Evolutionary conservation across 2,888 invertebrate genomes (phyloP).

Genomic region (Cephalotes varians): DNA sequence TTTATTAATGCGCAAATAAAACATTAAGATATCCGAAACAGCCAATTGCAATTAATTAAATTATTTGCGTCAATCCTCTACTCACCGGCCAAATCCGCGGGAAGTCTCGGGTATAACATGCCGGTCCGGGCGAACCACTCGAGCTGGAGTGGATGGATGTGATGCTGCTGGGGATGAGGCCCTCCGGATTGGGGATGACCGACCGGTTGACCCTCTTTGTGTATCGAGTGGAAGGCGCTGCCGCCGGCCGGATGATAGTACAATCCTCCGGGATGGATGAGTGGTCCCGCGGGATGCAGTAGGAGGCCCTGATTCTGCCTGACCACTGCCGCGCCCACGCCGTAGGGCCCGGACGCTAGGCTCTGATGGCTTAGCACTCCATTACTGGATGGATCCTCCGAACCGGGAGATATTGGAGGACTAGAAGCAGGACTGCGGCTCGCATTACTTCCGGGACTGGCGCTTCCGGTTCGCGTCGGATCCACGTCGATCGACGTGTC

Average conservation of each 20-base stretch:
- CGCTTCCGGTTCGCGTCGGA: conserved; percentile 85
- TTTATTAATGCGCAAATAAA: not conserved
- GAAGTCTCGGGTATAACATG: conserved; percentile 96
- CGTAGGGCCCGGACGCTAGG: conserved; percentile 55
- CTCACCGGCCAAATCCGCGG: conserved; percentile 92
- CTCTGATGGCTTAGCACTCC: conserved; percentile 47
- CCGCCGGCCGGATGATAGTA: conserved; percentile 82
- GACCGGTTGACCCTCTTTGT: conserved; percentile 86
- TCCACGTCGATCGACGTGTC: conserved; percentile 75
- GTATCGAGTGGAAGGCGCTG: conserved; percentile 86
- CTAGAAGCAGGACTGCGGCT: conserved; percentile 89
- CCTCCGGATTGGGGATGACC: conserved; percentile 79
- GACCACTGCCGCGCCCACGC: conserved; percentile 72
- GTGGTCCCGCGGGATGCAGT: conserved; percentile 81
- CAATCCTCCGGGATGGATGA: conserved; percentile 81
- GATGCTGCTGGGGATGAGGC: conserved; percentile 88
- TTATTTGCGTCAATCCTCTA: conserved; percentile 58
- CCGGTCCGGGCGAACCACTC: conserved; percentile 97
- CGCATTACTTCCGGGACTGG: conserved; percentile 88
- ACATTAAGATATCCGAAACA: conserved; percentile 14
- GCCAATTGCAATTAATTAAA: conserved; percentile 15
- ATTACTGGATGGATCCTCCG: conserved; percentile 88
- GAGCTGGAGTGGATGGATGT: conserved; percentile 89
- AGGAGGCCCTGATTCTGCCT: conserved; percentile 82
- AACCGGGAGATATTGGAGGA: conserved; percentile 95